These are phyloP conservation scores for Zapornia atra DNA, from an alignment of 2,113 vertebrate species.

Conservation along the genomic window DNA sequence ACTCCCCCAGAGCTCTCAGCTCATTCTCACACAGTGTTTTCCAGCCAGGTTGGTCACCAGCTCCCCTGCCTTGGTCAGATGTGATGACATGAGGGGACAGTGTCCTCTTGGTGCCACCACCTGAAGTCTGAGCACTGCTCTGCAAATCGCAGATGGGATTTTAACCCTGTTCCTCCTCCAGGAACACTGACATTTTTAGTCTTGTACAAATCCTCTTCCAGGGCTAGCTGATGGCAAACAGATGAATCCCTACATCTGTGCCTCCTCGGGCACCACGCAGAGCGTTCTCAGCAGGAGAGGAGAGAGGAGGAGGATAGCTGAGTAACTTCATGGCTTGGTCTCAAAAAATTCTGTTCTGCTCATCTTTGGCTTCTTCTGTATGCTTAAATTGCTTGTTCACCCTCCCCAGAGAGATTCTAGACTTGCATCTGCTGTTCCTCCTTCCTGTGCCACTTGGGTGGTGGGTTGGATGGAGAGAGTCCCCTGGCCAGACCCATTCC, in stretches of 20 bases:
- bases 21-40: fast-evolving
- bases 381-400: background rate
- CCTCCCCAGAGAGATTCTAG: background rate
- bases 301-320: background rate
- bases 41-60: background rate
- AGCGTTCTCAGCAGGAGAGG: background rate
- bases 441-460: background rate
- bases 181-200: background rate
- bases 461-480: background rate
- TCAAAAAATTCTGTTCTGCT: background rate
- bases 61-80: background rate
- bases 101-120: background rate
- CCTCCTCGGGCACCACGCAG: background rate
- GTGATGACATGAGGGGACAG: fast-evolving
- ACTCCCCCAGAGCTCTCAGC: background rate
- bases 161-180: background rate
- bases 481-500: background rate
- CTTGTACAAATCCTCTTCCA: background rate
- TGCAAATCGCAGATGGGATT: background rate
- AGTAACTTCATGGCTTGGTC: background rate
- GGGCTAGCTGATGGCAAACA: background rate
- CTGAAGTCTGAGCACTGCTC: background rate
- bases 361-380: background rate
- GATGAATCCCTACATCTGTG: background rate
- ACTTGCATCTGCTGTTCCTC: background rate